A percentile compares a stretch with the other conserved stretches of the same genome.
Evolutionary conservation across 2,797 vertebrate species (phyloP).

Genomic region (Emydoidea blandingii): DNA sequence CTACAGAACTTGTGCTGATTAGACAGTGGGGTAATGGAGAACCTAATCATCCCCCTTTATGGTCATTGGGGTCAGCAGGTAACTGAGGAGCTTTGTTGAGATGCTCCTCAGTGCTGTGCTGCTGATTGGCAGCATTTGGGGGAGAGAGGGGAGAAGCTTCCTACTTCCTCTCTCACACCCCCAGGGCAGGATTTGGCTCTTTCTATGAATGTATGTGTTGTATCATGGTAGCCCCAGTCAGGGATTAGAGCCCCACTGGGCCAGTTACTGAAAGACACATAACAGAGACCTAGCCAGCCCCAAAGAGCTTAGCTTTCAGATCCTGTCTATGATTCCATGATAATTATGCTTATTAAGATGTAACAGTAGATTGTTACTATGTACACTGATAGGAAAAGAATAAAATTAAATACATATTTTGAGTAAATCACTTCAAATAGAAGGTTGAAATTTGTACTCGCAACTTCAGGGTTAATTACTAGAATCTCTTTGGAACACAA

Average conservation of each 20-base stretch:
- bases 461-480: not conserved
- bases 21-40: not conserved
- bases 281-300: not conserved
- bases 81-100: not conserved
- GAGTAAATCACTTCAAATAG: conserved; percentile 11
- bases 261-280: fast-evolving
- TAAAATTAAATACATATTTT: not conserved
- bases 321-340: not conserved
- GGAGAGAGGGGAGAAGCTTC: not conserved
- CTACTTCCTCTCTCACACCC: not conserved
- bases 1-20: not conserved
- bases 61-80: too few relatives aligned
- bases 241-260: not conserved
- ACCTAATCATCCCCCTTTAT: not conserved
- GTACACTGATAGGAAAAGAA: not conserved
- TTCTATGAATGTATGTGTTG: not conserved
- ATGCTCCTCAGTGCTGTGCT: not conserved
- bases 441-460: conserved; percentile 21
- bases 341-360: not conserved
- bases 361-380: not conserved
- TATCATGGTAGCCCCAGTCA: not conserved
- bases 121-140: not conserved
- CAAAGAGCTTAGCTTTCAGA: not conserved
- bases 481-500: not conserved
- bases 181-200: not conserved